A percentile compares a stretch with the other conserved stretches of the same genome.
Conservation (phyloP, 2,797 vertebrate species). For the Emydoidea blandingii region DNA sequence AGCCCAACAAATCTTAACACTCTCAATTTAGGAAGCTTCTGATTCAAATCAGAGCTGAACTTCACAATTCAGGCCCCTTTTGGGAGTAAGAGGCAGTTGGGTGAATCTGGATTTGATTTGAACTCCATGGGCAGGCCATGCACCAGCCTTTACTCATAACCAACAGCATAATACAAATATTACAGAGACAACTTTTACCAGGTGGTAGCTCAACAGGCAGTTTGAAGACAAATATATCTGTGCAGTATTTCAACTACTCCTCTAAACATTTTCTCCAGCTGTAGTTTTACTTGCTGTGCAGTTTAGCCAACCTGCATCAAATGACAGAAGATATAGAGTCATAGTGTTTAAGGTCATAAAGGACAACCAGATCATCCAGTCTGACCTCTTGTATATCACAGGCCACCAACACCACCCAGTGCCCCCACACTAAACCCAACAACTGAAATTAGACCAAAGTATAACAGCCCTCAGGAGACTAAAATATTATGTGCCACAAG, state of each 20-base stretch:
- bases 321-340: not conserved
- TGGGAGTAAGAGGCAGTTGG: not conserved
- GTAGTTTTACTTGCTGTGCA: not conserved
- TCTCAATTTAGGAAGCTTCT: fast-evolving
- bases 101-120: not conserved
- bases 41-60: not conserved
- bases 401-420: too few relatives aligned
- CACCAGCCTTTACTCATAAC: not conserved
- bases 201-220: not conserved
- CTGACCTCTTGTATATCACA: too few relatives aligned
- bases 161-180: not conserved
- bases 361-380: too few relatives aligned
- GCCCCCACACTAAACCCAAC: too few relatives aligned
- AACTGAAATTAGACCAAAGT: not conserved
- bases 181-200: not conserved
- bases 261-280: not conserved
- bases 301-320: not conserved
- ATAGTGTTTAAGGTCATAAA: not conserved
- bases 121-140: not conserved
- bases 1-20: not conserved
- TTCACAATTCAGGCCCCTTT: not conserved
- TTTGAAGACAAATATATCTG: conserved; percentile 14
- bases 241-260: not conserved
- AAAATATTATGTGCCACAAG: not conserved
- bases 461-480: not conserved